A percentile compares a stretch with the other conserved stretches of the same genome.
Conservation (phyloP, 2,797 vertebrate species). For the Cynopterus sphinx region DNA sequence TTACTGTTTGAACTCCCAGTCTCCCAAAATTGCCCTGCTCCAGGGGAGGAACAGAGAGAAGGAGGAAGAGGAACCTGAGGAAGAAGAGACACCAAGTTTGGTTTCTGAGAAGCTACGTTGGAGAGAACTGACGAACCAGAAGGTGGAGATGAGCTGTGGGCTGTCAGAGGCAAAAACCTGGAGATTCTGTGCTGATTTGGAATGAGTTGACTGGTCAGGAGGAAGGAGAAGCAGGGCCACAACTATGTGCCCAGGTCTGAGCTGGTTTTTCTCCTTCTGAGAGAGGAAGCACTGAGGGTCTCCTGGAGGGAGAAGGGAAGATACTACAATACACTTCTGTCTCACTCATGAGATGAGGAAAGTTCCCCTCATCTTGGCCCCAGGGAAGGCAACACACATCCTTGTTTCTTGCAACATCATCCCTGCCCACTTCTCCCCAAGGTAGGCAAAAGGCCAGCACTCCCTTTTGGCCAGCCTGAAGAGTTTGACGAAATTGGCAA, state of each 20-base stretch:
- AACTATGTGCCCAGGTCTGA: background rate
- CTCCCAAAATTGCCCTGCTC: background rate
- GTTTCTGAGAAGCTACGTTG: background rate
- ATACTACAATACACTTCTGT: background rate
- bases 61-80: background rate
- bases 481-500: background rate
- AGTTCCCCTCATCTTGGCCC: background rate
- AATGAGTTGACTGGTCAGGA: no score
- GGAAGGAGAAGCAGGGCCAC: background rate
- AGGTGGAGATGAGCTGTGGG: background rate
- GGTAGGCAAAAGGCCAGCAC: background rate
- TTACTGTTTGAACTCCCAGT: fast-evolving
- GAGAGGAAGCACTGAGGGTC: background rate
- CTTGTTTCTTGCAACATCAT: background rate
- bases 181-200: background rate
- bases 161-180: background rate
- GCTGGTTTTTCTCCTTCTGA: background rate
- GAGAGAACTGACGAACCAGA: background rate
- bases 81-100: no score
- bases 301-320: background rate
- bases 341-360: background rate
- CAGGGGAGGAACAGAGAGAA: no score
- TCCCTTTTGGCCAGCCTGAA: no score
- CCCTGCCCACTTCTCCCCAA: background rate
- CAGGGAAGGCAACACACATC: background rate